phyloP scores from a whole-genome alignment of 2,888 invertebrate genomes.

The Fissipunctia ypsillon region DNA sequence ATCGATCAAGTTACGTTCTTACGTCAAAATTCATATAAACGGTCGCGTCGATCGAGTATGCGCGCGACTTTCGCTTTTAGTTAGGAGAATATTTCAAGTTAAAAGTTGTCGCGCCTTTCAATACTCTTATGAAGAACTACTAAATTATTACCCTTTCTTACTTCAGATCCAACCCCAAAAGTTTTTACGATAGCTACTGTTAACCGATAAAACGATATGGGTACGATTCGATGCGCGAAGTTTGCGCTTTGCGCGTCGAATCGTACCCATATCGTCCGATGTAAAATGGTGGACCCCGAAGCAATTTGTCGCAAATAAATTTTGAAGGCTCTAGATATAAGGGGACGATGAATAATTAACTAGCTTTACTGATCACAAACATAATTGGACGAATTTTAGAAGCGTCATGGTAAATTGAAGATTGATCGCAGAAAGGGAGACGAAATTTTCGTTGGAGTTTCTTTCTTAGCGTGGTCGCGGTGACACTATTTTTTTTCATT shows the following conservation, averaged over 20 bases:
- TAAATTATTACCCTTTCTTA: slow-evolving; percentile 5
- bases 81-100: background rate
- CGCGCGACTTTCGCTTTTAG: background rate
- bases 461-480: background rate
- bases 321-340: slow-evolving; percentile 54
- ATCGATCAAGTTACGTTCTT: background rate
- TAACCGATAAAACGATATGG: too few species aligned
- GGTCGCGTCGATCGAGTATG: background rate
- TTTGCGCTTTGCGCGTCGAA: slow-evolving; percentile 6
- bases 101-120: background rate
- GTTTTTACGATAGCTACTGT: slow-evolving; percentile 6
- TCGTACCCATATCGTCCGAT: slow-evolving; percentile 21
- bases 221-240: too few species aligned
- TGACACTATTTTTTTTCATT: background rate
- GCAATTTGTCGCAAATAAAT: slow-evolving; percentile 53
- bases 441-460: background rate
- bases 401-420: slow-evolving; percentile 17
- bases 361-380: slow-evolving; percentile 57
- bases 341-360: slow-evolving; percentile 65
- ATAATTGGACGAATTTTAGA: slow-evolving; percentile 63
- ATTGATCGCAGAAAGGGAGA: slow-evolving; percentile 12
- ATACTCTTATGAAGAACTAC: background rate
- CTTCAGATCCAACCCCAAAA: background rate
- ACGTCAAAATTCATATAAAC: background rate
- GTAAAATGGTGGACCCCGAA: slow-evolving; percentile 35